Evolutionary conservation across 2,888 invertebrate species (phyloP), one percentile per base, ranked within the genome.

Genomic region (Parnassius glacialis): DNA sequence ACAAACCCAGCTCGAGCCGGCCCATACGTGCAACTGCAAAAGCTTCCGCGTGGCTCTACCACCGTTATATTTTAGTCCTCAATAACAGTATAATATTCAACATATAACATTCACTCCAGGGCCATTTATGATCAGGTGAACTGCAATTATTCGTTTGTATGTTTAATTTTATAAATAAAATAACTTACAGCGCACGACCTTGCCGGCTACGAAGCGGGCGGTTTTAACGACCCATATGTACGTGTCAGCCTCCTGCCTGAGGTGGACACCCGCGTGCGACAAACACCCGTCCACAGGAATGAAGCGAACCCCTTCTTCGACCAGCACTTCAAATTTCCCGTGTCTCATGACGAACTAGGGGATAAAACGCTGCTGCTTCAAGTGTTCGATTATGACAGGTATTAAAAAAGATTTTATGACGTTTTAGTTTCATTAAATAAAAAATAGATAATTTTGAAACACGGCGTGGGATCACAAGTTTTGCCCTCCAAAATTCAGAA

Each of bases 261-360:
- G 78, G 96, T 97, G 13, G 97, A 97, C 83, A 93, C 94, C 51
- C 93, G 97, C 54, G 96, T 96, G 67, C 93, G 97, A 5, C 97
- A 97, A 83, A 97, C 97, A 0, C 94, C 94, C 12, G 96, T 97
- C 54, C 96, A 96, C 78, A 93, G 96, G 64, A 96, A 96, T 79
- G 96, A 97, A 73, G 93, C 95, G 10, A 96, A 97, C 85, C 97
- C 97, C 0, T 95, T 95, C 85, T 97, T 97, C 83, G 96, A 97
- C 89, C 97, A 97, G 80, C 96, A 96, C 80, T 97, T 97, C 89
- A 97, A 97, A 87, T 97, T 97, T 80, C 97, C 97, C 1, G 96
- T 97, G 10, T 96, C 97, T 12, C 95, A 96, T 71, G 97, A 97
- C 71, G 97, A 97, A 69, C 90, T 97, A 52, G 94, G 94, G 59